Percentiles rank a stretch among this genome's conserved stretches.
Conservation (phyloP, 2,797 vertebrate genomes). For the Peromyscus melanophrys region DNA sequence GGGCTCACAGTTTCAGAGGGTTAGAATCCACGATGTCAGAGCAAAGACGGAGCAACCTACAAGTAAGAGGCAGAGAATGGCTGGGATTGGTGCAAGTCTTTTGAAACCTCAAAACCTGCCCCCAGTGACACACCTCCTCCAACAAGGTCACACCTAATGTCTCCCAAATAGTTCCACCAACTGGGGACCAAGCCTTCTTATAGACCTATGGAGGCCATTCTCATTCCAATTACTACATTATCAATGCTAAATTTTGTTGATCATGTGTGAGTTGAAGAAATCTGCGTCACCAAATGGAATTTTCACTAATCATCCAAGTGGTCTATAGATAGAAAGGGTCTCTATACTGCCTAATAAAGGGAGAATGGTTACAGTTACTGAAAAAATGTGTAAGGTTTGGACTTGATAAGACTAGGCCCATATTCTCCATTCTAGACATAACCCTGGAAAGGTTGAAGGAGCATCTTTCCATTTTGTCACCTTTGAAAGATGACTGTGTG, state of each 20-base stretch:
- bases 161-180: background rate
- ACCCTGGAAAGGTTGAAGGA: background rate
- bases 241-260: background rate
- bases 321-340: background rate
- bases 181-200: background rate
- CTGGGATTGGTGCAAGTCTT: background rate
- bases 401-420: background rate
- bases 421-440: background rate
- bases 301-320: background rate
- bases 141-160: background rate
- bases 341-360: background rate
- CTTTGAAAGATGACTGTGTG: background rate
- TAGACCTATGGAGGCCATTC: background rate
- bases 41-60: background rate
- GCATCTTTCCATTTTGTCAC: background rate
- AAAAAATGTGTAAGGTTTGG: background rate
- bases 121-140: background rate
- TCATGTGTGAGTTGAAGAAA: slow-evolving; percentile 2
- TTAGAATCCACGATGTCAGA: background rate
- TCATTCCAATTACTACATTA: background rate
- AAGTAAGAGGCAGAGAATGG: background rate
- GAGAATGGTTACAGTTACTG: background rate
- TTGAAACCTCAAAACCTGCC: background rate
- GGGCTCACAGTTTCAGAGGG: background rate
- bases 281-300: background rate